Evolutionary conservation across 2,113 vertebrate species (phyloP).

Genomic region (Protomyctophum bolini): DNA sequence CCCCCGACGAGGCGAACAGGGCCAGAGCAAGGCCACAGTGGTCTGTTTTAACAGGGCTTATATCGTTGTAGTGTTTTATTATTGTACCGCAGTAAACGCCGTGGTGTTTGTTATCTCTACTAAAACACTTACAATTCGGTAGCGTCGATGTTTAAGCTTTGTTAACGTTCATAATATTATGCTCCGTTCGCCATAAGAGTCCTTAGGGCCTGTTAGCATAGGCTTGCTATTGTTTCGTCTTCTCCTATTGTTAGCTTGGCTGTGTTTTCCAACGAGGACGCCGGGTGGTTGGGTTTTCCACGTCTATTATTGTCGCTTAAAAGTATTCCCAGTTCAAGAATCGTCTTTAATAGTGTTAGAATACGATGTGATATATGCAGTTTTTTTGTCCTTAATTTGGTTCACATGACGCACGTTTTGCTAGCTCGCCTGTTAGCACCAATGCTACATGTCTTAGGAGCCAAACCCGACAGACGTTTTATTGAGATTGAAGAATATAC

Average conservation of each 20-base stretch:
- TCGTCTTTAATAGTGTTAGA: too few species aligned
- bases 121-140: accelerated
- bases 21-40: not conserved
- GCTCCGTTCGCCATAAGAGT: not conserved
- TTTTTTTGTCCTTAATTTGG: not conserved
- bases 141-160: not conserved
- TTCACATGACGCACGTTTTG: slow-evolving; percentile 19
- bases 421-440: not conserved
- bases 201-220: slow-evolving; percentile 34
- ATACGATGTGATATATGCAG: too few species aligned
- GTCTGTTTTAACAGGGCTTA: not conserved
- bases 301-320: too few species aligned
- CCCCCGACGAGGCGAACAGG: too few species aligned
- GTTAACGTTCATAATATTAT: not conserved
- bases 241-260: slow-evolving; percentile 53
- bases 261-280: too few species aligned
- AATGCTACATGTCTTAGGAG: too few species aligned
- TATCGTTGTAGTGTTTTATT: accelerated
- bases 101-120: accelerated
- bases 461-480: not conserved
- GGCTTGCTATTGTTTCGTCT: slow-evolving; percentile 59
- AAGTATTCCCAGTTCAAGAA: too few species aligned
- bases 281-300: too few species aligned
- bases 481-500: not conserved
- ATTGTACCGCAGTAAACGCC: accelerated